phyloP scores from a whole-genome alignment of 2,797 vertebrate genomes.

The Champsocephalus esox region DNA sequence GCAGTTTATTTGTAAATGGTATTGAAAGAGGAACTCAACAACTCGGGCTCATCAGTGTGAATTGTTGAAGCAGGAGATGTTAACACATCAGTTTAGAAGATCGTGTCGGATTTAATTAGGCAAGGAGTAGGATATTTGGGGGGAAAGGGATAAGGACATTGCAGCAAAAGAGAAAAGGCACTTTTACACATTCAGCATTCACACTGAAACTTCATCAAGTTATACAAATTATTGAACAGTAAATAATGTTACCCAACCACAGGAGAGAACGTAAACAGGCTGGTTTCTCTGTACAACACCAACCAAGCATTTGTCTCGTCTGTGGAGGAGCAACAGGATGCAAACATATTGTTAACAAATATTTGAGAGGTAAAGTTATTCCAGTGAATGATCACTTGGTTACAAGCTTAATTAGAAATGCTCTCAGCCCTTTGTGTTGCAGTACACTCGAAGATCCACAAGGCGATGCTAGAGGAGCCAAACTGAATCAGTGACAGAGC shows the following conservation, averaged over 20 bases:
- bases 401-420: conserved; percentile 70
- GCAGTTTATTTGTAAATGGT: conserved; percentile 70
- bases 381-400: conserved; percentile 3
- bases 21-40: conserved; percentile 50
- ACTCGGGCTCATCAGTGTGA: conserved; percentile 14
- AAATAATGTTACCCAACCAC: conserved; percentile 30
- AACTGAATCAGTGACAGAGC: conserved; percentile 26
- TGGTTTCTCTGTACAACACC: conserved; percentile 99
- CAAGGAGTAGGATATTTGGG: conserved; percentile 1
- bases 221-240: conserved; percentile 5
- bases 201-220: conserved; percentile 38
- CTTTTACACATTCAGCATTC: conserved; percentile 75
- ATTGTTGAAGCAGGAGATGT: conserved; percentile 3
- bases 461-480: conserved; percentile 60
- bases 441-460: conserved; percentile 79
- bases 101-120: neutral
- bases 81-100: neutral
- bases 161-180: conserved; percentile 77
- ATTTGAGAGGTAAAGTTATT: conserved; percentile 47
- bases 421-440: conserved; percentile 75
- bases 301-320: conserved; percentile 79
- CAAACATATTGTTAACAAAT: neutral
- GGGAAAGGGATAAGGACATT: conserved; percentile 8
- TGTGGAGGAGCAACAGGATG: conserved; percentile 36
- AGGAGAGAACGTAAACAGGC: conserved; percentile 90